These are phyloP conservation scores for Oreortyx pictus DNA, from an alignment of 2,797 vertebrate genomes.

Conservation along the genomic window DNA sequence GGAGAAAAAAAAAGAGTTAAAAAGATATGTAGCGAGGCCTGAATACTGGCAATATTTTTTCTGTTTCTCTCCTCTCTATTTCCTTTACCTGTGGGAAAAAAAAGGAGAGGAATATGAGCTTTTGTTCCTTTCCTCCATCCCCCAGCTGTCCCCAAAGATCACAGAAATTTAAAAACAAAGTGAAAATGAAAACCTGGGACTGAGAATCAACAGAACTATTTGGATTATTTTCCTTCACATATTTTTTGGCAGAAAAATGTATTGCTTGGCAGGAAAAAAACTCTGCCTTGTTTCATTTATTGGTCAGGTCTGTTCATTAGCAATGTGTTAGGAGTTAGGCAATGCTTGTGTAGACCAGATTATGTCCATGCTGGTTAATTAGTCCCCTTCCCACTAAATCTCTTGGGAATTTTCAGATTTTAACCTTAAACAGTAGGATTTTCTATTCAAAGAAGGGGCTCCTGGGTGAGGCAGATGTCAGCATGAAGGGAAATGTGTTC, in stretches of 20 bases:
- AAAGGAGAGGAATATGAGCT: background rate
- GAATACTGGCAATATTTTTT: background rate
- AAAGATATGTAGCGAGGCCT: background rate
- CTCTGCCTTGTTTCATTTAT: background rate
- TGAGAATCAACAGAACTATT: constrained; percentile 31
- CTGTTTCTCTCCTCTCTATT: background rate
- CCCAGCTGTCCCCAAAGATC: background rate
- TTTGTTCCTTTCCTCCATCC: background rate
- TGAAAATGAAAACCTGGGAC: constrained; percentile 24
- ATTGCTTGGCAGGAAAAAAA: constrained; percentile 24
- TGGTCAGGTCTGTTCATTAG: constrained; percentile 6
- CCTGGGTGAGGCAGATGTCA: background rate
- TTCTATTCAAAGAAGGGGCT: background rate
- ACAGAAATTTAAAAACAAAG: constrained; percentile 12
- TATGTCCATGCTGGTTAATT: background rate
- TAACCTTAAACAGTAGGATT: background rate
- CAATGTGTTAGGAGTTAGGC: background rate
- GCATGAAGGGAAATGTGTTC: background rate
- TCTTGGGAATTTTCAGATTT: background rate
- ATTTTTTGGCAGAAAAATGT: constrained; percentile 28
- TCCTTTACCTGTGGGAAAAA: background rate
- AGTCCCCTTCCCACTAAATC: background rate
- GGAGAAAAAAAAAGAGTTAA: background rate
- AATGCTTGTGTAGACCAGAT: background rate
- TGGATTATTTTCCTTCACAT: constrained; percentile 15